Base-by-base conservation (phyloP, 2,888 invertebrate genomes). In the Euproctis similis region DNA sequence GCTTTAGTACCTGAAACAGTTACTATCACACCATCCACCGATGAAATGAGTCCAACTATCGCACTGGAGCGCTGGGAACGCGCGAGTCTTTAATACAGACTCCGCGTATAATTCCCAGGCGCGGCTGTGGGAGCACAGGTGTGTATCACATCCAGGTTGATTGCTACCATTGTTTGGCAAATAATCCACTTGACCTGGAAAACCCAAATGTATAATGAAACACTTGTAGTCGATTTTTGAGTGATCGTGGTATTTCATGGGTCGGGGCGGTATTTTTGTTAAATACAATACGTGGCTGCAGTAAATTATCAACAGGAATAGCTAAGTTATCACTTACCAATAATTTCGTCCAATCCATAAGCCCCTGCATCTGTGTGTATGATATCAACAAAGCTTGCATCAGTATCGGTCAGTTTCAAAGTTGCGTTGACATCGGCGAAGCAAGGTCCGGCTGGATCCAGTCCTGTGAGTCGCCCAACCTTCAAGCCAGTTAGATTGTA, bases 101-200 rank as follows among this genome's bases (percentile, higher is more conserved):
- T 71, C 73, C 0, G 61, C 48, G 49, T 41, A 78, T 11, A 61
- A 41, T 10, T 45, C 33, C 74, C 73, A 75, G 2, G 66, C 61
- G 13, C 77, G 62, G 33, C 62, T 57, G 63, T 85, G 85, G 27
- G 73, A 73, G 53, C 84, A 84, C 0, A 73, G 61, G 41, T 75
- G 70, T 3, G 61, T 30, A 3, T 71, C 26, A 46, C 85, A 85
- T 50, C 57, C 51, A 0, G 82, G 81, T 57, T 85, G 85, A 47
- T 59, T 44, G 1, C 48, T 28, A 0, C 85, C 85, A 3, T 58
- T 47, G 60, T 85, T 85, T 0, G 76, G 75, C 50, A 39, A 82
- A 59, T 58, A 82, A 50, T 85, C 82, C 2, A 55, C 69, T 35
- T 84, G 70, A 1, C 77, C 85, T 85, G 63, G n/a, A n/a, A n/a